phyloP scores from a whole-genome alignment of 2,113 vertebrate species.

The Addax nasomaculatus region DNA sequence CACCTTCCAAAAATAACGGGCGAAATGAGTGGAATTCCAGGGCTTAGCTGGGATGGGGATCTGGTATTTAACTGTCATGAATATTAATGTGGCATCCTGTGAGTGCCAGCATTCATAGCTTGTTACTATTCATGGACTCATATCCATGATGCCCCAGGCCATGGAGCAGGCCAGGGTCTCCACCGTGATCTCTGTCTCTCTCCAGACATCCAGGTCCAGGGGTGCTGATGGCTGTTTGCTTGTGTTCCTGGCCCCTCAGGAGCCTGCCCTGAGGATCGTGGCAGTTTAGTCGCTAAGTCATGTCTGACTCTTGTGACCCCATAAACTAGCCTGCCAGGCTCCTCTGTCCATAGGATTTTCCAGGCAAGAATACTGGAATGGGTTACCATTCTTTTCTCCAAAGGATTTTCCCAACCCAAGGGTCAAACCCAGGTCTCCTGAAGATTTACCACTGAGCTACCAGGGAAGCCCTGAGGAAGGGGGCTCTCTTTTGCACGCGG shows the following conservation, averaged over 20 bases:
- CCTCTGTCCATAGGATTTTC: neutral
- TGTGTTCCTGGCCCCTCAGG: neutral
- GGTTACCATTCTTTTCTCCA: neutral
- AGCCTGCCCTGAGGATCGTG: neutral
- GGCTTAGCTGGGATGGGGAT: neutral
- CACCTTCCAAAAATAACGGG: neutral
- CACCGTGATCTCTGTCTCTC: neutral
- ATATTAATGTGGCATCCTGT: neutral
- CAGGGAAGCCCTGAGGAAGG: neutral
- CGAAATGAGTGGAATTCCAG: neutral
- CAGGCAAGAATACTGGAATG: neutral
- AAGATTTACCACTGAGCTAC: neutral
- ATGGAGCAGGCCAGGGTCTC: neutral
- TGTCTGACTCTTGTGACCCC: neutral
- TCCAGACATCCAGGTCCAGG: neutral
- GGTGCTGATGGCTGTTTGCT: neutral
- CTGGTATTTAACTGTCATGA: neutral
- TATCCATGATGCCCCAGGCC: neutral
- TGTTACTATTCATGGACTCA: neutral
- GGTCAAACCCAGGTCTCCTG: neutral
- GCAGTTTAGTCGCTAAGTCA: neutral
- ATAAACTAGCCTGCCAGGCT: neutral
- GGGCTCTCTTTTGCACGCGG: neutral
- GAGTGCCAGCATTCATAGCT: conserved; percentile 18
- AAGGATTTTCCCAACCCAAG: neutral